Evolutionary conservation across 2,113 vertebrate species (phyloP), one percentile per base, ranked within the genome.

Genomic region (Dipodomys stephensi): DNA sequence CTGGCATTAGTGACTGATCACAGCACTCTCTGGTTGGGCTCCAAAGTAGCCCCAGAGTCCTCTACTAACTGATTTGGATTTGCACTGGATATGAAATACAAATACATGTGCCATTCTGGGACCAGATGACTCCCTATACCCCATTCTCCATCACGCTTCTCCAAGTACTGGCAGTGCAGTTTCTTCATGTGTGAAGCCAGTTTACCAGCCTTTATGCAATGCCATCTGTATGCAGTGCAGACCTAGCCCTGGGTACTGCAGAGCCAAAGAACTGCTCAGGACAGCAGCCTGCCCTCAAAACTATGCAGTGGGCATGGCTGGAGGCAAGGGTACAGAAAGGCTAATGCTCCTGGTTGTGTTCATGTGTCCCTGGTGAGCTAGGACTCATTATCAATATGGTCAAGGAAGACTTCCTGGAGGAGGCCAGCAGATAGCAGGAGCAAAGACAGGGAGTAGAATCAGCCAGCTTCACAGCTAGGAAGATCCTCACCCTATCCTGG

Each of bases 61-160:
- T 93, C 6, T 64, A 32, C 67, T 90, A 13, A 67, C 23, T 62
- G 57, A 81, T 79, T 82, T 74, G 23, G 94, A 68, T 35, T 83
- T 27, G 32, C 15, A 2, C 53, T 90, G 53, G 67, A 53, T 90
- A 84, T 88, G 64, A 76, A 69, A 16, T 46, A 32, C 25, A 76
- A 69, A 16, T 46, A 32, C 25, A 16, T 67, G 76, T 44, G 73
- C 73, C 46, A 0, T 87, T 72, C 72, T 81, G 81, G 22, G 77
- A 57, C 77, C 67, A 32, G 77, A 23, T 79, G 74, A 80, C 64
- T 60, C 67, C 39, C 12, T 79, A n/a, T 74, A 80, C 44, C 35
- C 27, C 28, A 4, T 60, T 82, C 19, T 72, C 60, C 28, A 25
- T 27, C 10, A 20, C 4, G 7, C 27, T 83, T 91, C 79, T 92